These are phyloP conservation scores for Drosophila burlai DNA, from an alignment of 1,140 invertebrate species.

Conservation along the genomic window DNA sequence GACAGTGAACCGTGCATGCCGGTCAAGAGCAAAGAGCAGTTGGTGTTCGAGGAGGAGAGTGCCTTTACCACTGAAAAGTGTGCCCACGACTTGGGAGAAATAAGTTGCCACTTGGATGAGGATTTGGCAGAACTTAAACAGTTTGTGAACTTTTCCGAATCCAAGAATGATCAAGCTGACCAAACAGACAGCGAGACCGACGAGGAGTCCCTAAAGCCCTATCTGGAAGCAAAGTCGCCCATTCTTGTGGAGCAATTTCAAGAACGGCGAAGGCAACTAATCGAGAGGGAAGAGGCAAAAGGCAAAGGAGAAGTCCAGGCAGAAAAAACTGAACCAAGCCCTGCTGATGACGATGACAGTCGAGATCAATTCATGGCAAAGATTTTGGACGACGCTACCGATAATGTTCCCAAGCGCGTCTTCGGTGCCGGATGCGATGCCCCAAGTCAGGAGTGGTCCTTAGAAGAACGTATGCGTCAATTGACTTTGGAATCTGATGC, in stretches of 20 bases:
- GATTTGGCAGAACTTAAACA: slow-evolving; percentile 51
- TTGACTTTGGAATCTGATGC: slow-evolving; percentile 9
- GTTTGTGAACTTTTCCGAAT: background rate
- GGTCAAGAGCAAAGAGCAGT: slow-evolving; percentile 33
- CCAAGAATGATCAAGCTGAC: background rate
- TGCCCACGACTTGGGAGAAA: slow-evolving; percentile 57
- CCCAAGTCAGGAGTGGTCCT: slow-evolving; percentile 45
- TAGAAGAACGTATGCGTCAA: slow-evolving; percentile 55
- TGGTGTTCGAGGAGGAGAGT: slow-evolving; percentile 50
- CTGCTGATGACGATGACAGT: background rate
- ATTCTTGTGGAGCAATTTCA: slow-evolving; percentile 9
- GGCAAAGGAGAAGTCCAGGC: background rate
- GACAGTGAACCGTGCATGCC: background rate
- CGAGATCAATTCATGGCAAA: slow-evolving; percentile 56
- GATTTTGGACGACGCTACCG: slow-evolving; percentile 46
- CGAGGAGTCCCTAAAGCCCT: slow-evolving; percentile 13
- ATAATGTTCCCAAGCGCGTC: slow-evolving; percentile 65
- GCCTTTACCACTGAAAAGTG: slow-evolving; percentile 51
- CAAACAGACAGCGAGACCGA: slow-evolving; percentile 22
- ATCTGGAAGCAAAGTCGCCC: slow-evolving; percentile 10
- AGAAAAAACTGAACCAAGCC: background rate
- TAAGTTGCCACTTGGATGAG: slow-evolving; percentile 54
- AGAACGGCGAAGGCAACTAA: slow-evolving; percentile 20
- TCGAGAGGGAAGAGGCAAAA: background rate
- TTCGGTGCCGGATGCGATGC: slow-evolving; percentile 54